Evolutionary conservation across 1,140 invertebrate species (phyloP).

Genomic region (Sycobia sp.): DNA sequence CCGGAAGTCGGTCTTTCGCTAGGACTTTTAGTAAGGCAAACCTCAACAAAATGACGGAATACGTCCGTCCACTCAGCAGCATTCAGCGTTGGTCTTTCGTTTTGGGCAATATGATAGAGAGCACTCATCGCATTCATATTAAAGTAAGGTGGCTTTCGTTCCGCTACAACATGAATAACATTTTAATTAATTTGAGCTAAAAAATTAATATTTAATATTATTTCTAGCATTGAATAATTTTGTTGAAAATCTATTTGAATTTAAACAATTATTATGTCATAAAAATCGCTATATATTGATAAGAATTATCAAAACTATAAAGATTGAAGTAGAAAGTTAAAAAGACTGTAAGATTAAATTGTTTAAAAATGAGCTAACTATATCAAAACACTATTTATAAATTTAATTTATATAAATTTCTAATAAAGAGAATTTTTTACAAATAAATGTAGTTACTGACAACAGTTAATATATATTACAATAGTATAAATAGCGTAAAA

Average conservation of each 20-base stretch:
- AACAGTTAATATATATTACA: no score
- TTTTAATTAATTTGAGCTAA: not conserved
- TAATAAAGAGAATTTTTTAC: no score
- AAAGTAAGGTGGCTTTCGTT: slow-evolving; percentile 98
- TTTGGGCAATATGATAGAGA: slow-evolving; percentile 99
- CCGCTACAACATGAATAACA: slow-evolving; percentile 67
- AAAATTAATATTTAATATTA: not conserved
- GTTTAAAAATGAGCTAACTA: no score
- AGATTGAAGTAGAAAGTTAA: no score
- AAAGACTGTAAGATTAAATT: no score
- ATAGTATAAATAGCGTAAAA: no score
- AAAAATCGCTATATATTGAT: slow-evolving; percentile 12
- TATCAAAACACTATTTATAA: no score
- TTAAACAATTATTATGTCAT: not conserved
- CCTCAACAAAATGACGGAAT: slow-evolving; percentile 94
- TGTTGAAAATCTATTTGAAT: no score
- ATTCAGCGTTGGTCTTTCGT: slow-evolving; percentile 90
- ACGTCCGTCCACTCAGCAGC: slow-evolving; percentile 88
- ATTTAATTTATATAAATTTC: no score
- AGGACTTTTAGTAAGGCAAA: slow-evolving; percentile 95
- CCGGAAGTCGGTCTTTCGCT: slow-evolving; percentile 83
- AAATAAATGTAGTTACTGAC: no score
- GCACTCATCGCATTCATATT: slow-evolving; percentile 99
- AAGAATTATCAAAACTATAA: slow-evolving; percentile 4
- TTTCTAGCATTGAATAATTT: no score